Evolutionary conservation across 2,797 vertebrate genomes (phyloP).

Genomic region (Molossus alvarezi): DNA sequence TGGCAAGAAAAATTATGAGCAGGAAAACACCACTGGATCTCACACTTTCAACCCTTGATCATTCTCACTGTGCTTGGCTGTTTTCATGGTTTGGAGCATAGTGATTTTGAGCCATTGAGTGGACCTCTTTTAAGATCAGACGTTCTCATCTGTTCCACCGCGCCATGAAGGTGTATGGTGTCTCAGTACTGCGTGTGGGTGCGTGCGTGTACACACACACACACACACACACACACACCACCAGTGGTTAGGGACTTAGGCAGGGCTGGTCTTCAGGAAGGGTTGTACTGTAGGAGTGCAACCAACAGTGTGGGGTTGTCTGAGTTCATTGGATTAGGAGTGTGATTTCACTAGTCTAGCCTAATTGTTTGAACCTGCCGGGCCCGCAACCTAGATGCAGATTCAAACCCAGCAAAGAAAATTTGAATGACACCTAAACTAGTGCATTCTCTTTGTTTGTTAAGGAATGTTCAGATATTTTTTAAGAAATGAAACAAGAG

Average conservation of each 20-base stretch:
- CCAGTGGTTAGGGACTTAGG: constrained; percentile 91
- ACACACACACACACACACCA: neutral
- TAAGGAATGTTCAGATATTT: constrained; percentile 92
- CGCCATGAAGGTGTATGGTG: constrained; percentile 88
- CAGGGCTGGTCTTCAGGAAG: constrained; percentile 93
- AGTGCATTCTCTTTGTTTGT: constrained; percentile 99
- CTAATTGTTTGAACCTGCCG: constrained; percentile 89
- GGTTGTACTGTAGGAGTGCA: constrained; percentile 88
- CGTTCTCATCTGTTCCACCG: constrained; percentile 88
- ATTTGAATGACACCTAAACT: constrained; percentile 92
- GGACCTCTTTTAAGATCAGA: constrained; percentile 92
- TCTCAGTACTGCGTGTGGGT: constrained; percentile 86
- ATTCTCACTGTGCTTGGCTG: constrained; percentile 92
- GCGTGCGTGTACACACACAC: neutral
- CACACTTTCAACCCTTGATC: constrained; percentile 92
- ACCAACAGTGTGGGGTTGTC: constrained; percentile 89
- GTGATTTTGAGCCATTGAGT: constrained; percentile 91
- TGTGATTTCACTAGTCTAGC: constrained; percentile 89
- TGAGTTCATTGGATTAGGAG: constrained; percentile 90
- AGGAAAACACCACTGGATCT: constrained; percentile 91
- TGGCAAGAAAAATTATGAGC: constrained; percentile 90
- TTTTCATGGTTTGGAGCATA: constrained; percentile 89
- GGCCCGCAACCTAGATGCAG: constrained; percentile 85
- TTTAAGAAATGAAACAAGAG: constrained; percentile 90
- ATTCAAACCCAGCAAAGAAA: constrained; percentile 91